Evolutionary conservation across 2,797 vertebrate species (phyloP).

Genomic region (Threskiornis aethiopicus): DNA sequence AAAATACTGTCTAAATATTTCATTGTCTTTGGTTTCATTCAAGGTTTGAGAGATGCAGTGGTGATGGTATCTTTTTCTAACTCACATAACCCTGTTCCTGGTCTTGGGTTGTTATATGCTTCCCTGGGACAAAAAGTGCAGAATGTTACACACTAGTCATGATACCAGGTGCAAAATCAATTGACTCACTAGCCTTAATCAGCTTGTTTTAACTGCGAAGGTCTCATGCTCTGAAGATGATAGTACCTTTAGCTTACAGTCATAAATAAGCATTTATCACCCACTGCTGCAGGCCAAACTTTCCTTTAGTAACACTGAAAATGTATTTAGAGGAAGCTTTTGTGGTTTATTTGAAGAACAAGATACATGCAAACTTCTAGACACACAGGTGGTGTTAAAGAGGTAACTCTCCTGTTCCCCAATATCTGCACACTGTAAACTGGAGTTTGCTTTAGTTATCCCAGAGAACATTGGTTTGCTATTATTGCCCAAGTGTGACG

Average conservation of each 20-base stretch:
- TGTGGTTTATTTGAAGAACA: neutral
- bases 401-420: neutral
- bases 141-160: neutral
- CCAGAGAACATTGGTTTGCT: neutral
- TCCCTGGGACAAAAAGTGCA: neutral
- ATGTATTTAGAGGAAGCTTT: neutral
- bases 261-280: neutral
- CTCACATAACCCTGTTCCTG: neutral
- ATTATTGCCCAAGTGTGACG: neutral
- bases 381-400: neutral
- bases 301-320: neutral
- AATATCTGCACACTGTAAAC: neutral
- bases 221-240: neutral
- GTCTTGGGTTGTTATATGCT: neutral
- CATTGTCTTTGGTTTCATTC: neutral
- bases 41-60: neutral
- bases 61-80: neutral
- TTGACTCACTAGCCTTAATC: slow-evolving; percentile 47
- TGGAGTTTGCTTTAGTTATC: neutral
- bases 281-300: neutral
- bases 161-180: slow-evolving; percentile 21
- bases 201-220: slow-evolving; percentile 23
- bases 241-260: neutral
- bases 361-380: neutral
- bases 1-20: neutral